Percentiles rank a stretch among this genome's conserved stretches.
Conservation (phyloP, 2,888 invertebrate species). For the Orthosia incerta region DNA sequence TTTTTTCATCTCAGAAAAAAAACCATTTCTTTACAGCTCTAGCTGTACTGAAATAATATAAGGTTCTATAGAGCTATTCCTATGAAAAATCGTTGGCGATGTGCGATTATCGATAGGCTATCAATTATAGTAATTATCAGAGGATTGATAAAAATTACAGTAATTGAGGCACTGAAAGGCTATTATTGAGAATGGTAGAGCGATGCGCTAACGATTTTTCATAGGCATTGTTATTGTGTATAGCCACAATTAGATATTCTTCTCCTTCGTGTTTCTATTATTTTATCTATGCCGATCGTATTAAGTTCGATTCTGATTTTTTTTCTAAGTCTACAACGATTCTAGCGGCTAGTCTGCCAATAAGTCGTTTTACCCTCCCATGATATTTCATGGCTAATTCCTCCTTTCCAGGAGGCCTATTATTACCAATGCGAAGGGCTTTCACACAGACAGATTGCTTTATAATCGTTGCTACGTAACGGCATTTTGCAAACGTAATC, state of each 20-base stretch:
- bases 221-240: too few species aligned
- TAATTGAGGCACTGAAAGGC: too few species aligned
- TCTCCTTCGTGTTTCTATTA: neutral
- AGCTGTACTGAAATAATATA: too few species aligned
- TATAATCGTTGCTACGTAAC: conserved; percentile 37
- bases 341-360: neutral
- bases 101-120: too few species aligned
- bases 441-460: conserved; percentile 31
- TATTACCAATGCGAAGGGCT: conserved; percentile 26
- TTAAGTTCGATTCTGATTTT: neutral
- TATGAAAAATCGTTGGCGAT: too few species aligned
- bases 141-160: too few species aligned
- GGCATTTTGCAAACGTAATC: conserved; percentile 13
- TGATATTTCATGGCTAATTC: conserved; percentile 3
- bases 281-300: neutral
- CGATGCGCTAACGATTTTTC: too few species aligned
- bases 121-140: too few species aligned
- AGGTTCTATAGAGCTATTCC: too few species aligned
- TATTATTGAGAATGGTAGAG: too few species aligned
- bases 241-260: neutral
- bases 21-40: too few species aligned
- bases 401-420: conserved; percentile 11
- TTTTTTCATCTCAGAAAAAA: too few species aligned
- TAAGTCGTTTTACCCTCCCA: neutral
- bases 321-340: neutral